phyloP scores from a whole-genome alignment of 2,797 vertebrate genomes.

The Eulemur rubriventer region DNA sequence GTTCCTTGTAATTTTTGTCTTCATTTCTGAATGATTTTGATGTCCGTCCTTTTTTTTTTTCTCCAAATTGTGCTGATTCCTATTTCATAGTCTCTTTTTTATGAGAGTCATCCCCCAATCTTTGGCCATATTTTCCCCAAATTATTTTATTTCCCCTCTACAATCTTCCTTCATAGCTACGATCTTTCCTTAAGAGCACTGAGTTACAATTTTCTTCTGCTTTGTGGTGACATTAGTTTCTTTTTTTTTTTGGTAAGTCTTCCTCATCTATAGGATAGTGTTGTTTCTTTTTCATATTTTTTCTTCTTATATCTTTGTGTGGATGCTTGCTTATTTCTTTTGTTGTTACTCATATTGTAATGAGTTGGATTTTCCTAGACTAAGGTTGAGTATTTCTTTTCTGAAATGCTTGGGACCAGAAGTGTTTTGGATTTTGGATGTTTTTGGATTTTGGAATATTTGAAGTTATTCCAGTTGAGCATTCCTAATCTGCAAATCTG shows the following conservation, averaged over 20 bases:
- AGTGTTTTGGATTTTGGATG: neutral
- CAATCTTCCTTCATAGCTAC: neutral
- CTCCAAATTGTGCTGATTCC: neutral
- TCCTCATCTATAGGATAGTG: neutral
- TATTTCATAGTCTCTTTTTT: neutral
- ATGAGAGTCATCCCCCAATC: neutral
- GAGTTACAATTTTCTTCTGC: neutral
- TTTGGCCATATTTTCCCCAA: neutral
- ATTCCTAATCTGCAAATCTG: neutral
- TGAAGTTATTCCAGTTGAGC: neutral
- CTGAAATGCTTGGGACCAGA: neutral
- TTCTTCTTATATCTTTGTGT: neutral
- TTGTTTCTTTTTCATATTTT: neutral
- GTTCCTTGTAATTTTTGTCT: neutral
- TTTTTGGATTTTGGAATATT: neutral
- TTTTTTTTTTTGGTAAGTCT: neutral
- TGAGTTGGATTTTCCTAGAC: neutral
- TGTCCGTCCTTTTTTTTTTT: neutral
- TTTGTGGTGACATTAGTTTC: neutral
- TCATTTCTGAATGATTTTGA: neutral
- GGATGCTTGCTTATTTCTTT: neutral
- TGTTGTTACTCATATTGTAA: neutral
- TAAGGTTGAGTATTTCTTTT: neutral
- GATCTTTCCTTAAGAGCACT: neutral
- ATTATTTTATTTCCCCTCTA: neutral